phyloP scores from a whole-genome alignment of 2,797 vertebrate species.

The Eospalax fontanierii region DNA sequence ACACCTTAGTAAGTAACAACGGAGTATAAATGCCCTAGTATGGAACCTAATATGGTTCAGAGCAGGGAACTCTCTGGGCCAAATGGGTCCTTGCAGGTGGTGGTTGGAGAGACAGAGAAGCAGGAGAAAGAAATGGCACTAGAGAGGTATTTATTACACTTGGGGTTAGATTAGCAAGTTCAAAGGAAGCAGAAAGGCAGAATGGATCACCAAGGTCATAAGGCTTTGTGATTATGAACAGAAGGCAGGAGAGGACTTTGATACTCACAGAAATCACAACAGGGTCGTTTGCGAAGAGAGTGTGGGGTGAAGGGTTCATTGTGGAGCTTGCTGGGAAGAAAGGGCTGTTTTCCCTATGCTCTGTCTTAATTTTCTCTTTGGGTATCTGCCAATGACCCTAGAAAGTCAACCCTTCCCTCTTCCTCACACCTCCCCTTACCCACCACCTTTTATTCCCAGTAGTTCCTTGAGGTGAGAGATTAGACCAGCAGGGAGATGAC shows the following conservation, averaged over 20 bases:
- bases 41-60: background rate
- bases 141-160: background rate
- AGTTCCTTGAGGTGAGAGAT: background rate
- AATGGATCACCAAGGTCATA: background rate
- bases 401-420: background rate
- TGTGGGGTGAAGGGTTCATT: no score
- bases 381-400: background rate
- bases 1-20: background rate
- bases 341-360: no score
- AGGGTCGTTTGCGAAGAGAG: background rate
- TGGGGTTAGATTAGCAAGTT: background rate
- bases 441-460: background rate
- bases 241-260: background rate
- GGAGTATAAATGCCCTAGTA: background rate
- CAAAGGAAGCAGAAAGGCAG: background rate
- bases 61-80: background rate
- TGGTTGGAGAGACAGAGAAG: background rate
- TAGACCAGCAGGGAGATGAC: background rate
- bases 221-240: rapidly evolving
- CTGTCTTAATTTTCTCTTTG: background rate
- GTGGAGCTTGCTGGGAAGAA: no score
- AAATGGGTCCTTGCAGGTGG: background rate
- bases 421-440: background rate
- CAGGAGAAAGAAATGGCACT: background rate
- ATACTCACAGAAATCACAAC: background rate